Percentiles rank a stretch among this genome's conserved stretches.
phyloP scores from a whole-genome alignment of 2,888 invertebrate species.

The Andrena dorsata region DNA sequence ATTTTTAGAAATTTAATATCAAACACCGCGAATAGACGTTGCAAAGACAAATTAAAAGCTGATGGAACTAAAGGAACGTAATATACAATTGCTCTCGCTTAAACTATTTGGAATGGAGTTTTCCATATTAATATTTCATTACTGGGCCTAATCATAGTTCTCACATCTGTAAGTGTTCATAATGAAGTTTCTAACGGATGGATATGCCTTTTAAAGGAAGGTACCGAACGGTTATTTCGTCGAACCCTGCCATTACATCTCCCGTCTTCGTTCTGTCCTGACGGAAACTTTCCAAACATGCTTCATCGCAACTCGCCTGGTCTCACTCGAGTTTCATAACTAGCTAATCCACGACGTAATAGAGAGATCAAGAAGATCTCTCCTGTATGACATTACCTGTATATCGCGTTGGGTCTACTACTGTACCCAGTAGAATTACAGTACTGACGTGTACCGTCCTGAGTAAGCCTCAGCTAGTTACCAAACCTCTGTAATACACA shows the following conservation, averaged over 20 bases:
- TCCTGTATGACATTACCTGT: constrained; percentile 39
- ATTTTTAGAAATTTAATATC: too few species aligned
- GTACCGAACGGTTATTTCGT: constrained; percentile 74
- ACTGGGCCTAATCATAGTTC: not conserved
- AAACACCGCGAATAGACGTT: too few species aligned
- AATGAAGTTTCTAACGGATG: constrained; percentile 50
- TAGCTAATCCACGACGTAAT: constrained; percentile 82
- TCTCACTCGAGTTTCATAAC: constrained; percentile 80
- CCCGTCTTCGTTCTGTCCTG: constrained; percentile 56
- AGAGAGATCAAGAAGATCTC: constrained; percentile 78
- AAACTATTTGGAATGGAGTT: too few species aligned
- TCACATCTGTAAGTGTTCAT: constrained; percentile 44
- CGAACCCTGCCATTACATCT: constrained; percentile 66
- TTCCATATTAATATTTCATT: not conserved
- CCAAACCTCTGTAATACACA: not conserved
- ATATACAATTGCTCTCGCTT: too few species aligned
- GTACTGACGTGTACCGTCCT: not conserved
- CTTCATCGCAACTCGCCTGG: constrained; percentile 73
- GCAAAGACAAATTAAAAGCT: too few species aligned
- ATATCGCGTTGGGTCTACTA: constrained; percentile 35
- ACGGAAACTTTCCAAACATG: constrained; percentile 72
- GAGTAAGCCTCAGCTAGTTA: constrained; percentile 3
- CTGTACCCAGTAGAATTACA: constrained; percentile 15
- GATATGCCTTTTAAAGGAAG: constrained; percentile 61
- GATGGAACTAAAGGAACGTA: too few species aligned